Percentiles rank a stretch among this genome's conserved stretches.
These are phyloP conservation scores for Trachelus troglodyta DNA, from an alignment of 2,888 invertebrate genomes.

Conservation along the genomic window DNA sequence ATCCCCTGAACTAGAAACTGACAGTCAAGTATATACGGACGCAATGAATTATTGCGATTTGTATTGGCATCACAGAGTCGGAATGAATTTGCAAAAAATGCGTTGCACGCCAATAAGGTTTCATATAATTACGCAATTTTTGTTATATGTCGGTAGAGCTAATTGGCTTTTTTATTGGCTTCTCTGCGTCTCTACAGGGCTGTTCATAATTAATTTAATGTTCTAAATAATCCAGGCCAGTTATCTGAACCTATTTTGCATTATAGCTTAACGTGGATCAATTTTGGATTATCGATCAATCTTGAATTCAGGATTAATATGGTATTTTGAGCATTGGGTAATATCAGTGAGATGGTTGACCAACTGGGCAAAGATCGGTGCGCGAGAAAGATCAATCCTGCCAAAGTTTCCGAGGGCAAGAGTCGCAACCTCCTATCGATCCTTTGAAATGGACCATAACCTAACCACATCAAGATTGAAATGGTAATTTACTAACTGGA, in stretches of 20 bases:
- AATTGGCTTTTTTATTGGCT: no score
- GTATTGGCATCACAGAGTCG: not conserved
- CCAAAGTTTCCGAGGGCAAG: not conserved
- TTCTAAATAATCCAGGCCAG: no score
- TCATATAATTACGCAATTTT: constrained; percentile 58
- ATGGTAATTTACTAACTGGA: not conserved
- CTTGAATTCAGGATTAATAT: not conserved
- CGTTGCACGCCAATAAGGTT: constrained; percentile 43
- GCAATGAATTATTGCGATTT: not conserved
- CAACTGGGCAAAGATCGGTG: not conserved
- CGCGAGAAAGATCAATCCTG: not conserved
- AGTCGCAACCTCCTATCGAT: not conserved
- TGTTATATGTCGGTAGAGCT: constrained; percentile 42
- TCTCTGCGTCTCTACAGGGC: no score
- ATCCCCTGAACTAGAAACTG: not conserved
- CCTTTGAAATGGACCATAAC: not conserved
- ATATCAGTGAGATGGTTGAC: not conserved
- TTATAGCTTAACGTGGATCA: not conserved
- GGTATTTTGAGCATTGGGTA: not conserved
- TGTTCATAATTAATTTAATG: no score
- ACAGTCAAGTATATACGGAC: not conserved
- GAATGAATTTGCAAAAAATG: not conserved
- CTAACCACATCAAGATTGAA: not conserved
- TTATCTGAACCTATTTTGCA: not conserved
- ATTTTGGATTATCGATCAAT: not conserved